Evolutionary conservation across 2,113 vertebrate genomes (phyloP), one percentile per base, ranked within the genome.

Genomic region (Rafetus swinhoei): DNA sequence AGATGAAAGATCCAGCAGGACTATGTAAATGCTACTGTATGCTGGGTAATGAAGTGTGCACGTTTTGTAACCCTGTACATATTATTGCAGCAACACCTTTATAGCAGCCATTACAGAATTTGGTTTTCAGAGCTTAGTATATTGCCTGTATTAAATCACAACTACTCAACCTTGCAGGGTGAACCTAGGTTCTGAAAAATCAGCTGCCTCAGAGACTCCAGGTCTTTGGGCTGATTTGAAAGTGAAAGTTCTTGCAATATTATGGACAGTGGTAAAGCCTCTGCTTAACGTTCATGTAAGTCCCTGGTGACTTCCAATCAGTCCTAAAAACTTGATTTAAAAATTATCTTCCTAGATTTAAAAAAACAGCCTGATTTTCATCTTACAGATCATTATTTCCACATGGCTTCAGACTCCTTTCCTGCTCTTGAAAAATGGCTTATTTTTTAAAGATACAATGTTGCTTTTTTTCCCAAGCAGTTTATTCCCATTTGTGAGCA

Each of bases 1-100:
- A 97, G 80, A 86, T 88, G 65, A 94, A 94, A 92, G 55, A 89
- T 84, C 32, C 53, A 90, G 9, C 1, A 45, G 52, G 56, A 35
- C 10, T 86, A 79, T 74, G 80, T 53, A 80, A 89, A 82, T 79
- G 74, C 54, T 88, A 88, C 86, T 84, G 80, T 74, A 76, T 15
- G 35, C 79, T 93, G 89, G n/a, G 56, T 88, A 90, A 3, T 50
- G 76, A 93, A 90, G 79, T 81, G 60, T 60, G 89, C 57, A 55
- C 18, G 21, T 91, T 96, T 87, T 92, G 24, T 85, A 87, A 92
- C 54, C 24, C 84, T 4, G 11, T 80, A 56, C 56, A 35, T 57
- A 35, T 60, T 79, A 4, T 6, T 92, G 32, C 19, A 76, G 7
- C 6, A 69, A 77, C 16, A 52, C 22, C 39, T 88, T 92, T 25